A percentile compares a stretch with the other conserved stretches of the same genome.
Evolutionary conservation across 92 coral and sea anemone species (phyloP).

Genomic region (Pocillopora grandis): DNA sequence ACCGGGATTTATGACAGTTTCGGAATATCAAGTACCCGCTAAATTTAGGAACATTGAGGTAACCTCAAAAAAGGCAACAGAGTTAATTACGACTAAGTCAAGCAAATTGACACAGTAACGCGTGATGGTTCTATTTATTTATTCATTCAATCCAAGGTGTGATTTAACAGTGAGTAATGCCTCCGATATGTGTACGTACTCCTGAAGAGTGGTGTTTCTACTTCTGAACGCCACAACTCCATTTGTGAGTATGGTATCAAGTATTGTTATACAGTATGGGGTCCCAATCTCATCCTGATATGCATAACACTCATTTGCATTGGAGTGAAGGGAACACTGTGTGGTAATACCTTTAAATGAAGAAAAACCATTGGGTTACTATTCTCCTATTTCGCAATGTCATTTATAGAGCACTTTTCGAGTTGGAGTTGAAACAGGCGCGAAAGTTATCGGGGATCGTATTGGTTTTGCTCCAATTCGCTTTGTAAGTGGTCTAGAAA

Average conservation of each 20-base stretch:
- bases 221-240: slow-evolving; percentile 86
- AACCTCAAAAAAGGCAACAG: too few species aligned
- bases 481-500: too few species aligned
- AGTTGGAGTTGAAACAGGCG: too few species aligned
- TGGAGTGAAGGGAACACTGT: slow-evolving; percentile 27
- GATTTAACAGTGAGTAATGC: slow-evolving; percentile 76
- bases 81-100: background rate
- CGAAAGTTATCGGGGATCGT: too few species aligned
- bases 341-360: slow-evolving; percentile 69
- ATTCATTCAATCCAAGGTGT: slow-evolving; percentile 50
- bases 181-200: slow-evolving; percentile 90
- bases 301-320: slow-evolving; percentile 55
- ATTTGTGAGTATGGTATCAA: slow-evolving; percentile 76
- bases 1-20: too few species aligned
- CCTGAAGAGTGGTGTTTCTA: slow-evolving; percentile 90
- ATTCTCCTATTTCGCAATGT: too few species aligned
- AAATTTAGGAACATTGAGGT: too few species aligned
- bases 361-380: background rate
- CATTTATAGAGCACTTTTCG: too few species aligned
- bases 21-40: too few species aligned
- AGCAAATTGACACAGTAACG: background rate
- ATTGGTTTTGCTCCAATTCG: too few species aligned
- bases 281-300: slow-evolving; percentile 91
- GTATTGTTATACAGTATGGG: slow-evolving; percentile 84
- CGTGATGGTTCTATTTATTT: background rate